Evolutionary conservation across 2,113 vertebrate species (phyloP), one percentile per base, ranked within the genome.

Genomic region (Lampris megalopsis): DNA sequence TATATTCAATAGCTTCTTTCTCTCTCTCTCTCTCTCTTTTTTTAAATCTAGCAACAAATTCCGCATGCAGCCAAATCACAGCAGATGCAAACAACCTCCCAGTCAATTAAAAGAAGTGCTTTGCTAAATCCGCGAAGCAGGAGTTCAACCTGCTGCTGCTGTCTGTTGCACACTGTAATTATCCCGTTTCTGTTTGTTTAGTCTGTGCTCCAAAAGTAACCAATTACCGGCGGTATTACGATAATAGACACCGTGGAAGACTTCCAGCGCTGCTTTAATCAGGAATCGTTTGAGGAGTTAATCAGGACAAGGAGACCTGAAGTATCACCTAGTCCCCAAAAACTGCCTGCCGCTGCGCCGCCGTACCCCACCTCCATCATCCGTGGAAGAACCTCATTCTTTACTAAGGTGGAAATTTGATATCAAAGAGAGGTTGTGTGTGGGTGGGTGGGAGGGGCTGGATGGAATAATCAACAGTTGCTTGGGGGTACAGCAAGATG

Each of bases 31-130:
- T 24, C 24, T 24, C 24, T 24, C 24, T 24, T 24, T 24, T 24
- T 24, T 24, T 24, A 24, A 24, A 24, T 24, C 43, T 45, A 45
- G 43, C 43, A 5, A 45, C 43, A 45, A 4, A 45, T 45, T n/a
- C n/a, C 11, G 2, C 13, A 38, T 10, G 8, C 36, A 59, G 37
- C 40, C 37, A 59, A 59, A 38, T 38, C 57, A 38, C 57, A 37
- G 36, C 40, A 59, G 35, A 38, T 38, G 6, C 7, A 59, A 9
- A 38, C 57, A 38, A 59, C 2, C 36, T 38, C 57, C 1, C 6
- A 38, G 57, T 59, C 35, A 59, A 59, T 59, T 59, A 59, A 59
- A 59, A 57, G 24, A 35, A 59, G 57, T 38, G 57, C 24, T 59
- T 57, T 11, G 13, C 52, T 50, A 52, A 10, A 52, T 57, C 54